Percentiles rank a stretch among this genome's conserved stretches.
Conservation (phyloP, 2,113 vertebrate genomes). For the Tenebrosternarchus preto region DNA sequence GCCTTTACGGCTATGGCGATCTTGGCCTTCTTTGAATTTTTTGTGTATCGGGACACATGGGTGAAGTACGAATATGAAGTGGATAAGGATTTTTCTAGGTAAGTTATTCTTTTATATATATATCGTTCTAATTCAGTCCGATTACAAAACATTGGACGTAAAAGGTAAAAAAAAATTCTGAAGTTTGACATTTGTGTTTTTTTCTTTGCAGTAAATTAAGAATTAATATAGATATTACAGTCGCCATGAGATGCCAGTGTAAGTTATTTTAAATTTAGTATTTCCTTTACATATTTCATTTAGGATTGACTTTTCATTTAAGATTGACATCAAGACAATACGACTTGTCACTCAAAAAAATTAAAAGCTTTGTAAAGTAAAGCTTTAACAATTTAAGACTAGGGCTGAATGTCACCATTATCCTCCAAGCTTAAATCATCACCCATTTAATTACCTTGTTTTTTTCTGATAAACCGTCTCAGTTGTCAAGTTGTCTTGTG, state of each 20-base stretch:
- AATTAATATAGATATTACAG: constrained; percentile 97
- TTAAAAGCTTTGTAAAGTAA: too few relatives aligned
- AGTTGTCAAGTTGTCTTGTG: neutral
- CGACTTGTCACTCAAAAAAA: too few relatives aligned
- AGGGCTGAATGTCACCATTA: neutral
- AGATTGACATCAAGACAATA: too few relatives aligned
- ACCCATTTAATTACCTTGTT: neutral
- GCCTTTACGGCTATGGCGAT: constrained; percentile 90
- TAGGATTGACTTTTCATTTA: neutral
- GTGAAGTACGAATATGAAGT: constrained; percentile 99
- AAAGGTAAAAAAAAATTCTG: neutral
- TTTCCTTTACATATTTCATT: too few relatives aligned
- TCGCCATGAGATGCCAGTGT: constrained; percentile 98
- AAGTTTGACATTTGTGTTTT: neutral
- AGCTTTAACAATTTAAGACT: neutral
- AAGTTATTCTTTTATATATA: constrained; percentile 36
- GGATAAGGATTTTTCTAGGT: constrained; percentile 97
- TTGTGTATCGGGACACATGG: constrained; percentile 93
- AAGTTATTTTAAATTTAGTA: constrained; percentile 72
- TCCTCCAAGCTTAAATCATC: neutral
- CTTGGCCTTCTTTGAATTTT: constrained; percentile 93
- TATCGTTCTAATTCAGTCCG: neutral
- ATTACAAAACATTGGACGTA: neutral
- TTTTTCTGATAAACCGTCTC: neutral
- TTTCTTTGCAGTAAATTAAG: constrained; percentile 85